phyloP scores from a whole-genome alignment of 2,888 invertebrate species.

The Dinocampus coccinellae region DNA sequence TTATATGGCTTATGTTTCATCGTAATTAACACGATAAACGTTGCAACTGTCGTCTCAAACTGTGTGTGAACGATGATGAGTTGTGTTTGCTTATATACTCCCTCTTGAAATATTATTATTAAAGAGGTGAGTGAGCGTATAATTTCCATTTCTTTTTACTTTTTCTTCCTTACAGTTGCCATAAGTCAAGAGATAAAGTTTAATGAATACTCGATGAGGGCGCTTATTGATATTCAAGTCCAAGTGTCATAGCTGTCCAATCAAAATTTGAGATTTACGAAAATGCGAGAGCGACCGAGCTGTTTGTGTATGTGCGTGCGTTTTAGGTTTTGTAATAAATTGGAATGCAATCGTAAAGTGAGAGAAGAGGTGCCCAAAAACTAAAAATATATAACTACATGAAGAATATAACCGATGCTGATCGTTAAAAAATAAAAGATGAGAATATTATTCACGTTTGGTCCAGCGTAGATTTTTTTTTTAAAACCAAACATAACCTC shows the following conservation, averaged over 20 bases:
- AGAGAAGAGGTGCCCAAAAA: background rate
- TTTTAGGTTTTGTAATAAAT: background rate
- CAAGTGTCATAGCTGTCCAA: too few species aligned
- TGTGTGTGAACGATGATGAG: background rate
- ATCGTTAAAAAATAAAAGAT: slow-evolving; percentile 61
- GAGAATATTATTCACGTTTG: slow-evolving; percentile 59
- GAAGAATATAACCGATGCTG: slow-evolving; percentile 44
- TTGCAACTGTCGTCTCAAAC: background rate
- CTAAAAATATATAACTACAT: slow-evolving; percentile 3
- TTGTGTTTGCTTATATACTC: background rate
- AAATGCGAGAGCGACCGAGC: too few species aligned
- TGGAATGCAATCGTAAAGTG: slow-evolving; percentile 8
- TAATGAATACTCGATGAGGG: too few species aligned
- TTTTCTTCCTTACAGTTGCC: too few species aligned
- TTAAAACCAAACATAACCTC: slow-evolving; percentile 23
- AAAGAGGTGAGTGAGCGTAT: background rate
- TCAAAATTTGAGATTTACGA: too few species aligned
- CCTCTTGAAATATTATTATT: background rate
- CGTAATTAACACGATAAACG: slow-evolving; percentile 32
- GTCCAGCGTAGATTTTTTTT: slow-evolving; percentile 28
- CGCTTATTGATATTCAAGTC: too few species aligned
- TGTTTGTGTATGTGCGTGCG: too few species aligned
- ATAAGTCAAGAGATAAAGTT: too few species aligned
- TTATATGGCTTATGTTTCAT: slow-evolving; percentile 30
- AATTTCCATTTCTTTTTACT: too few species aligned